phyloP scores from a whole-genome alignment of 2,113 vertebrate species.

The Arenaria interpres region DNA sequence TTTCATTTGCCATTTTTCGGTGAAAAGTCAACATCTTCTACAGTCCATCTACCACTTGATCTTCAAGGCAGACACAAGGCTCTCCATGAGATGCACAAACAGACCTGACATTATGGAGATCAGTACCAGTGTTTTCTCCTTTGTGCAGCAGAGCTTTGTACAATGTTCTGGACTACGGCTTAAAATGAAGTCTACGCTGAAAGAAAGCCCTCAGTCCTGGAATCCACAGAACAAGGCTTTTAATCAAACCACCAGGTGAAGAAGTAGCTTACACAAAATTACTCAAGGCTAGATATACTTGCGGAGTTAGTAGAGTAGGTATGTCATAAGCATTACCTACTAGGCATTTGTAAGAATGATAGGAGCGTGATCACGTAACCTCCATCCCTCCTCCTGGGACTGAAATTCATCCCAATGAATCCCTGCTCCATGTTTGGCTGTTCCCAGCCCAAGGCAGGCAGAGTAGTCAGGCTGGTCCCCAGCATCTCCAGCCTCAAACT shows the following conservation, averaged over 20 bases:
- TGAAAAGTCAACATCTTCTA: constrained; percentile 4
- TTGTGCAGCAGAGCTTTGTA: background rate
- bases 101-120: background rate
- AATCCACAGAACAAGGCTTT: background rate
- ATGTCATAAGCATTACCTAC: background rate
- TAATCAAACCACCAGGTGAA: background rate
- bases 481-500: background rate
- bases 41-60: background rate
- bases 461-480: background rate
- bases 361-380: background rate
- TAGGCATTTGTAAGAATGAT: background rate
- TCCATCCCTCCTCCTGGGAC: background rate
- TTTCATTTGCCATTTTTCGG: background rate
- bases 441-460: background rate
- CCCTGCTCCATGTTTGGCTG: background rate
- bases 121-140: background rate
- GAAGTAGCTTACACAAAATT: background rate
- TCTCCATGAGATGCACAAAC: background rate
- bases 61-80: background rate
- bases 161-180: background rate
- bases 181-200: background rate
- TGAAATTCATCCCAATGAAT: background rate
- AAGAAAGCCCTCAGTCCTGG: background rate
- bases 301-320: background rate
- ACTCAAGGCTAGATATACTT: background rate